These are phyloP conservation scores for Parnassius apollo DNA, from an alignment of 2,888 invertebrate genomes.

Conservation along the genomic window DNA sequence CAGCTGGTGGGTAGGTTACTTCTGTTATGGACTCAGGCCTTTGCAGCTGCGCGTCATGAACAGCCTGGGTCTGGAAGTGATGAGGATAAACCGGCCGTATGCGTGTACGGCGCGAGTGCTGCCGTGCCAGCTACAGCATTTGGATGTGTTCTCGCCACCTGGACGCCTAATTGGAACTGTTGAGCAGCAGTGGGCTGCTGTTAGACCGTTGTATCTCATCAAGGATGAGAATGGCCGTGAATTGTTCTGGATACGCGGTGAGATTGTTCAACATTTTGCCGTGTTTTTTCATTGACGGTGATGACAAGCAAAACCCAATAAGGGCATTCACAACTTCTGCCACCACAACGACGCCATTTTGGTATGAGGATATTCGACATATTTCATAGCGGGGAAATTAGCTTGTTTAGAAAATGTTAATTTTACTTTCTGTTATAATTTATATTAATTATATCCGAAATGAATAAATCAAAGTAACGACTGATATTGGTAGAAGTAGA, in stretches of 20 bases:
- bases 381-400: too few species aligned
- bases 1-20: slow-evolving; percentile 71
- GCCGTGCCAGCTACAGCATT: slow-evolving; percentile 88
- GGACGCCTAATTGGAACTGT: slow-evolving; percentile 84
- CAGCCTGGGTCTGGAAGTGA: slow-evolving; percentile 74
- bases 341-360: too few species aligned
- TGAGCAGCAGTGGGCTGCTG: slow-evolving; percentile 87
- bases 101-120: slow-evolving; percentile 89
- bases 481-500: too few species aligned
- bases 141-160: slow-evolving; percentile 84
- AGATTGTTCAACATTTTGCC: slow-evolving; percentile 10
- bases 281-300: too few species aligned
- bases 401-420: too few species aligned
- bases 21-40: slow-evolving; percentile 64
- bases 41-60: slow-evolving; percentile 57
- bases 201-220: slow-evolving; percentile 86
- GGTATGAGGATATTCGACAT: too few species aligned
- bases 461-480: too few species aligned
- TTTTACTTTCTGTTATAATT: too few species aligned
- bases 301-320: too few species aligned
- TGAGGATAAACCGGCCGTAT: slow-evolving; percentile 89
- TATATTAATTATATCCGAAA: too few species aligned
- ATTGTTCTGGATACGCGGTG: slow-evolving; percentile 87
- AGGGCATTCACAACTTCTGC: too few species aligned
- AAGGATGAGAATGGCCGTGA: slow-evolving; percentile 85